Evolutionary conservation across 2,797 vertebrate species (phyloP).

Genomic region (Psittacula derbiana): DNA sequence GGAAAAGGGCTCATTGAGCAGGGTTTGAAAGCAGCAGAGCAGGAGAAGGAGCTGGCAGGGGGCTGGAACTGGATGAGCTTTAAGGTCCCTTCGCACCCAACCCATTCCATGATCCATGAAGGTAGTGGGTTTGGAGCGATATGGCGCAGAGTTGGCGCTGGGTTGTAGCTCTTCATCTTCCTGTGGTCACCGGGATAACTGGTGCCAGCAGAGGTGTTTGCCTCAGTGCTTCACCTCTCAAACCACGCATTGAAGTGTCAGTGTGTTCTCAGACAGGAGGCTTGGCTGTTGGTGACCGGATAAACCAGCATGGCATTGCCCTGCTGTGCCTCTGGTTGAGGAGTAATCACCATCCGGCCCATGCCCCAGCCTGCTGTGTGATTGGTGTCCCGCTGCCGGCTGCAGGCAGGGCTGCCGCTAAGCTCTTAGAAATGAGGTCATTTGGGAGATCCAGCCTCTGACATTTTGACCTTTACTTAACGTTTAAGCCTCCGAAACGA

Average conservation of each 20-base stretch:
- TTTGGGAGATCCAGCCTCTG: slow-evolving; percentile 55
- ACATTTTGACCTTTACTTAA: slow-evolving; percentile 72
- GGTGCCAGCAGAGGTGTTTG: neutral
- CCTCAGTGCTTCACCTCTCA: accelerated
- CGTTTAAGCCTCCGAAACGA: slow-evolving; percentile 46
- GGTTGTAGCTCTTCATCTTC: neutral
- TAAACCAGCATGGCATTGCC: neutral
- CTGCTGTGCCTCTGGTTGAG: neutral
- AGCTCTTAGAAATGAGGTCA: slow-evolving; percentile 71
- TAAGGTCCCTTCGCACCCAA: neutral
- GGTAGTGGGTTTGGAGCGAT: neutral
- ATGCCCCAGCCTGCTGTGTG: neutral
- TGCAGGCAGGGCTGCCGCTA: neutral
- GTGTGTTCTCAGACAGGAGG: neutral
- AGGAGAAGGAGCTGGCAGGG: neutral
- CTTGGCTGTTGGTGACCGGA: neutral
- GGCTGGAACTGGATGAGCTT: neutral
- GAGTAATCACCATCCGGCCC: neutral
- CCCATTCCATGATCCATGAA: neutral
- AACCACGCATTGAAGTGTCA: neutral
- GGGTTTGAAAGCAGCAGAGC: neutral
- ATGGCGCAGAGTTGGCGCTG: neutral
- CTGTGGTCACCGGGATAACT: neutral
- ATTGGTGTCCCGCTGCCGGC: neutral
- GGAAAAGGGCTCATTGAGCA: neutral